Evolutionary conservation across 1,140 invertebrate species (phyloP).

Genomic region (Tigriopus japonicus): DNA sequence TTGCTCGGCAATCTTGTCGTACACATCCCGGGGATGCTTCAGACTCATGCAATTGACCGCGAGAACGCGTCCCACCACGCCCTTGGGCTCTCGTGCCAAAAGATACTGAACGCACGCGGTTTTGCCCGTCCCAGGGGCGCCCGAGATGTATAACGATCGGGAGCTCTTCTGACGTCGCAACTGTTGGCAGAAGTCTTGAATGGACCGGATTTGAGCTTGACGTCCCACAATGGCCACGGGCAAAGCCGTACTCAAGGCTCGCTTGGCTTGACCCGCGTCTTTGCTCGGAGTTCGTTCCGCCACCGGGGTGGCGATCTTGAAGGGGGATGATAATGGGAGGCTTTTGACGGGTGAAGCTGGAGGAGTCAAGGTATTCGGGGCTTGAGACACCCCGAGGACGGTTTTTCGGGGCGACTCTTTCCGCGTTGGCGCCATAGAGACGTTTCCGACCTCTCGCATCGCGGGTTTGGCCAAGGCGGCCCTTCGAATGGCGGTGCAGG

Average conservation of each 20-base stretch:
- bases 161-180: not conserved
- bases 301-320: no score
- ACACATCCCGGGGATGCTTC: slow-evolving; percentile 49
- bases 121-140: slow-evolving; percentile 89
- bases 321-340: no score
- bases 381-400: no score
- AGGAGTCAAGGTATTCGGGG: no score
- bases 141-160: slow-evolving; percentile 72
- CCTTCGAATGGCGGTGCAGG: no score
- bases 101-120: slow-evolving; percentile 63
- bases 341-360: no score
- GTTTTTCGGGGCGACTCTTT: no score
- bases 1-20: slow-evolving; percentile 26
- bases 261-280: not conserved
- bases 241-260: not conserved
- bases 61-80: slow-evolving; percentile 40
- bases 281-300: no score
- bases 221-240: not conserved
- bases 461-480: no score
- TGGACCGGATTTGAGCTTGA: not conserved
- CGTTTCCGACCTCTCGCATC: no score
- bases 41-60: slow-evolving; percentile 66
- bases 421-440: no score
- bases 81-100: slow-evolving; percentile 38
- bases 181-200: not conserved